Base-by-base conservation (phyloP, 2,113 vertebrate genomes). In the Ailurus styani region DNA sequence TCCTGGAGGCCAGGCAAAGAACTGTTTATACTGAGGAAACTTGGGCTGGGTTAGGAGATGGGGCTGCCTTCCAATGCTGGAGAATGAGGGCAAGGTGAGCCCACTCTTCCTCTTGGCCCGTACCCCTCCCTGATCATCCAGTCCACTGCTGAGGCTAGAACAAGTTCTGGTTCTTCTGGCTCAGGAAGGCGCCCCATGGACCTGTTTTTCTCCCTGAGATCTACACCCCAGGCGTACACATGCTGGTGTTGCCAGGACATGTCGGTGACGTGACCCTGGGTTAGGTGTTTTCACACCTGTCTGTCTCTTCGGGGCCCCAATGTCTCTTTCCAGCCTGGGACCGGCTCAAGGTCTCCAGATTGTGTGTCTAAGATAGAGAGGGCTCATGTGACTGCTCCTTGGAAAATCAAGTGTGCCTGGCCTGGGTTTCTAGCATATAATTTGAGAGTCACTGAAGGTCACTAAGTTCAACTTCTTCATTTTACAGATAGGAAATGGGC, bases 131-230 rank as follows among this genome's bases (percentile, higher is more conserved):
- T 85, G 34, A 45, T 21, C 62, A 10, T 25, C 34, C 6, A 50
- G 52, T 42, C 73, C 42, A 10, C 0, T 83, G 57, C 6, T 89
- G 75, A 72, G 88, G 55, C 52, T 47, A 68, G 37, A 75, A 82
- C 62, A 55, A 34, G 23, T 68, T 87, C 50, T 52, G 42, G 47
- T 27, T 87, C 60, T 15, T 89, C 42, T 23, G 4, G 47, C 17
- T 77, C 6, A 2, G 81, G 79, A 40, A 85, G 34, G 85, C 0
- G 0, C 31, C 20, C 57, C 73, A 40, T 1, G 68, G 66, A 54
- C 89, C 75, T 94, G 57, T 93, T 96, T 96, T 91, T 70, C 87
- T 93, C 68, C 31, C 25, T 34, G 85, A 91, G 42, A 72, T 70
- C 52, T 0, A 40, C 37, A 52, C 47, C 21, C 29, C 81, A 25